Conservation (phyloP, 2,113 vertebrate genomes). For the Electrona antarctica region DNA sequence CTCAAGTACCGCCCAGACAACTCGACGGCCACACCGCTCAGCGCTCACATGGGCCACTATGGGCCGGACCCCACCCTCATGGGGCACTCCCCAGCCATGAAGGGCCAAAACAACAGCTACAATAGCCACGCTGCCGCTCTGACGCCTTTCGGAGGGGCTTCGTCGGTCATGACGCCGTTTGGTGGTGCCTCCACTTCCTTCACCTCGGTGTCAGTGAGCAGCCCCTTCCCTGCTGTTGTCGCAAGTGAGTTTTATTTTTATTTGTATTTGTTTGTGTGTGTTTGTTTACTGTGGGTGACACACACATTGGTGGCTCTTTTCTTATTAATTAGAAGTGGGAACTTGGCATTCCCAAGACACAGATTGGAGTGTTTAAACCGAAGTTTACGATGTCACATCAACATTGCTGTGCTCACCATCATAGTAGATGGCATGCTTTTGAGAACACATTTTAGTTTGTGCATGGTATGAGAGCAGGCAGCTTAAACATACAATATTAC, state of each 20-base stretch:
- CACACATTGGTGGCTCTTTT: no score
- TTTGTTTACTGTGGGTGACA: no score
- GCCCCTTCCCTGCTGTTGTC: constrained; percentile 71
- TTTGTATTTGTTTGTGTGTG: no score
- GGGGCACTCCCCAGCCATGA: constrained; percentile 77
- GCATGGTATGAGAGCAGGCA: no score
- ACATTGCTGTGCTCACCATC: no score
- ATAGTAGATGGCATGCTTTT: no score
- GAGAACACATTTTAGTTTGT: no score
- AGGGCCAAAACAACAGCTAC: constrained; percentile 74
- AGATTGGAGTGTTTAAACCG: no score
- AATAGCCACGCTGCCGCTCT: constrained; percentile 66
- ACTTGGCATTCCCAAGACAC: no score
- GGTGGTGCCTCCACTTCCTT: constrained; percentile 83
- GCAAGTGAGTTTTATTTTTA: constrained; percentile 68
- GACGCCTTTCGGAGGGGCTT: constrained; percentile 86
- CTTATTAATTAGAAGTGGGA: no score
- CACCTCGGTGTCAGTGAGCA: constrained; percentile 73
- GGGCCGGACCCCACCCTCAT: constrained; percentile 89
- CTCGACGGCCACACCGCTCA: constrained; percentile 76
- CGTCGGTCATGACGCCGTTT: constrained; percentile 73
- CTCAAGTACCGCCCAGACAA: constrained; percentile 90
- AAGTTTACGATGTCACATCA: no score
- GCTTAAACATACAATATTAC: no score
- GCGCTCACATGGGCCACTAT: constrained; percentile 84